Evolutionary conservation across 2,888 invertebrate genomes (phyloP).

Genomic region (Agonum fuliginosum): DNA sequence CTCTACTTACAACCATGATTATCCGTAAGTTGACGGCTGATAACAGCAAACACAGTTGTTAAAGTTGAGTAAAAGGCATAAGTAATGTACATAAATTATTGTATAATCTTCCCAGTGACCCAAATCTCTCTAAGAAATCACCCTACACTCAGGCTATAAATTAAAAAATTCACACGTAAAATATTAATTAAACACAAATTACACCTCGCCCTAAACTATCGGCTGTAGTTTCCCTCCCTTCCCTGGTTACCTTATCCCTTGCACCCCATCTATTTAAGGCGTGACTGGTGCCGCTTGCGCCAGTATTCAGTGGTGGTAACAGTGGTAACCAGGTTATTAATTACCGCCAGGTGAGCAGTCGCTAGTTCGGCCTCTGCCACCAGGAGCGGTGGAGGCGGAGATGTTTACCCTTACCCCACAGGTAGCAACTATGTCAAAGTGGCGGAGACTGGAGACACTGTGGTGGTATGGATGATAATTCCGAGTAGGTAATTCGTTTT

Average conservation of each 20-base stretch:
- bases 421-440: too few relatives aligned
- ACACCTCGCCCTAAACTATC: slow-evolving; percentile 12
- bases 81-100: too few relatives aligned
- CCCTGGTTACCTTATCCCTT: not conserved
- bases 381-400: slow-evolving; percentile 7
- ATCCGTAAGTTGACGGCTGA: too few relatives aligned
- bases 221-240: not conserved
- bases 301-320: slow-evolving; percentile 10
- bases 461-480: too few relatives aligned
- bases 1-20: too few relatives aligned
- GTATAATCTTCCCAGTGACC: not conserved
- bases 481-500: too few relatives aligned
- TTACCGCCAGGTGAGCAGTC: slow-evolving; percentile 14
- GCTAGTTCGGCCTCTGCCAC: not conserved
- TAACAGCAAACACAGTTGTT: too few relatives aligned
- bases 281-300: slow-evolving; percentile 6
- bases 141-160: not conserved
- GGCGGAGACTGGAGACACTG: too few relatives aligned
- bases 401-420: not conserved
- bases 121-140: not conserved
- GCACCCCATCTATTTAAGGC: slow-evolving; percentile 8
- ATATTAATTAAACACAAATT: slow-evolving; percentile 29
- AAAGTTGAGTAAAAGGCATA: too few relatives aligned
- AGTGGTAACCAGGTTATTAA: slow-evolving; percentile 27
- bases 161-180: slow-evolving; percentile 1